Percentiles rank a stretch among this genome's conserved stretches.
phyloP scores from a whole-genome alignment of 1,140 invertebrate genomes.

The Drosophila mauritiana region DNA sequence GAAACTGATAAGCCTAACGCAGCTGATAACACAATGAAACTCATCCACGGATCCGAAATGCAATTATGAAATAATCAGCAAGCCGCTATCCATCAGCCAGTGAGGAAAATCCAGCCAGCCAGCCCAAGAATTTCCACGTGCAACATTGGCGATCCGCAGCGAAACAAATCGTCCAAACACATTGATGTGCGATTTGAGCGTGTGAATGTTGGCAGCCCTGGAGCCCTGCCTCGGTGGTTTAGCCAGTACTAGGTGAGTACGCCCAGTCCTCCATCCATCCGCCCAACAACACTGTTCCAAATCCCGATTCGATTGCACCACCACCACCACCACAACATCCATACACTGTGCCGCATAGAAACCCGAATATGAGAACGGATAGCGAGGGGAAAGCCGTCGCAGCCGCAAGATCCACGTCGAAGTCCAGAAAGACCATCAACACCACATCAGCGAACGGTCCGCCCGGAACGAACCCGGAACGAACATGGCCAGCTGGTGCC shows the following conservation, averaged over 20 bases:
- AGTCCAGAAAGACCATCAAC: constrained; percentile 25
- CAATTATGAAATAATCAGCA: constrained; percentile 47
- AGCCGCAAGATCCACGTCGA: constrained; percentile 31
- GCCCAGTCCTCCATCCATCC: constrained; percentile 5
- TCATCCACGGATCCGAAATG: constrained; percentile 7
- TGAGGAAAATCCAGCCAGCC: constrained; percentile 28
- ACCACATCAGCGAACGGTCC: constrained; percentile 22
- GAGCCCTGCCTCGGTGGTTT: constrained; percentile 85
- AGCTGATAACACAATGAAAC: constrained; percentile 43
- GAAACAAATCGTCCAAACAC: constrained; percentile 72
- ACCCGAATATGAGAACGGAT: constrained; percentile 69
- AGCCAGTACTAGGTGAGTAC: constrained; percentile 84
- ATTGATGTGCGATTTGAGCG: constrained; percentile 77
- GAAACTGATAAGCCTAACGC: constrained; percentile 55
- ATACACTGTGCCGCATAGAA: constrained; percentile 44
- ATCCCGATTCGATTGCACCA: constrained; percentile 11
- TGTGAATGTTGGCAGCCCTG: constrained; percentile 85
- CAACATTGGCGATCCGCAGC: constrained; percentile 35
- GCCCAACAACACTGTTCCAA: constrained; percentile 17
- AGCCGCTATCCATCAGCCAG: constrained; percentile 30
- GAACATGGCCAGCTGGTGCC: constrained; percentile 82
- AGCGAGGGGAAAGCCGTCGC: constrained; percentile 24
- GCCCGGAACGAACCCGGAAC: constrained; percentile 55
- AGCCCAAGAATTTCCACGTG: constrained; percentile 18
- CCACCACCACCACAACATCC: neutral